Evolutionary conservation across 2,113 vertebrate genomes (phyloP), one percentile per base, ranked within the genome.

Genomic region (Bungarus multicinctus): DNA sequence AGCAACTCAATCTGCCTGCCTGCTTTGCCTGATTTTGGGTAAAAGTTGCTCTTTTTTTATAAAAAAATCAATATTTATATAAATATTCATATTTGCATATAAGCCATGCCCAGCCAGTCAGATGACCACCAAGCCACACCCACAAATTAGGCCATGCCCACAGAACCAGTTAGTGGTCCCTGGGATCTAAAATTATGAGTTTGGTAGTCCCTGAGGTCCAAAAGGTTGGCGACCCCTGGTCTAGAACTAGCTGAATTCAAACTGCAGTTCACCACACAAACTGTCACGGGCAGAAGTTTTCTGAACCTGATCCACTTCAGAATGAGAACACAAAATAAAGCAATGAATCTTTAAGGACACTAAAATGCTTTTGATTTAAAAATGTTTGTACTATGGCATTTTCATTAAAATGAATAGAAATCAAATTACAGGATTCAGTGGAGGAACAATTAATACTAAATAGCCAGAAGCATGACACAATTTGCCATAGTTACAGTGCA

Each of bases 281-380:
- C 22, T 34, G 20, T 25, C 11, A 20, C 0, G 43, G 53, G 50
- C 45, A 91, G n/a, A 58, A 64, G n/a, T 85, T 27, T 87, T 64
- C 3, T 18, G 74, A 55, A 43, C 20, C 39, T n/a, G 25, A 89
- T 25, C 57, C 11, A 81, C 54, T 0, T 0, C 3, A 91, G 92
- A 5, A 25, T 94, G 34, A 81, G 57, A 74, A 94, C 58, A 92
- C 58, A 93, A 86, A 88, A 95, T 27, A 93, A 93, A 91, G 9
- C 18, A 91, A 89, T 91, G 93, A 81, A 39, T 39, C 34, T 94
- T 96, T 54, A 86, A 52, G 20, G n/a, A 39, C 30, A 25, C 27
- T 47, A 57, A 92, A 85, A 64, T 60, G 23, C 43, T 85, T 93
- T 93, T 86, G 39, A 86, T 86, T 85, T 85, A 87, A 47, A 86